Percentiles rank a stretch among this genome's conserved stretches.
Evolutionary conservation across 2,113 vertebrate genomes (phyloP).

Genomic region (Chrysemys picta): DNA sequence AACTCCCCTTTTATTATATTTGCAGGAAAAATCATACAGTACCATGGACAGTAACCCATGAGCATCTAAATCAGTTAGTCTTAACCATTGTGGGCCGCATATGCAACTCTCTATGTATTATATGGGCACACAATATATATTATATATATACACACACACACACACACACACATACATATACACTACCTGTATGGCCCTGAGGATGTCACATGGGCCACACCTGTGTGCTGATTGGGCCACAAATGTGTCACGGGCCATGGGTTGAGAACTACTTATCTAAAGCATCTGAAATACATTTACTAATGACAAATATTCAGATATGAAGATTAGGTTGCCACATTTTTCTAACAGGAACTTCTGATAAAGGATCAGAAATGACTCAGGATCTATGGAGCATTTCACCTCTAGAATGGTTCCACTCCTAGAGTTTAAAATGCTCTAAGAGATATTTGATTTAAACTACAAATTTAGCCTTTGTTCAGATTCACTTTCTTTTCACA

Average conservation of each 20-base stretch:
- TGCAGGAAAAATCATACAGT: background rate
- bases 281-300: fast-evolving
- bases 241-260: too few species aligned
- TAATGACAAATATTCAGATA: fast-evolving
- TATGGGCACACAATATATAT: too few species aligned
- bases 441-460: background rate
- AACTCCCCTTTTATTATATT: fast-evolving
- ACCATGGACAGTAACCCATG: constrained; percentile 75
- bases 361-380: background rate
- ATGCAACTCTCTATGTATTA: too few species aligned
- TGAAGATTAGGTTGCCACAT: fast-evolving
- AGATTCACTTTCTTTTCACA: background rate
- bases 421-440: background rate
- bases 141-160: too few species aligned
- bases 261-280: too few species aligned
- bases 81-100: too few species aligned
- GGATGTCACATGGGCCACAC: too few species aligned
- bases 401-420: background rate
- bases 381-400: background rate
- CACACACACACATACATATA: too few species aligned
- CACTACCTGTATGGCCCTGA: too few species aligned
- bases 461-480: background rate
- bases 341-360: background rate
- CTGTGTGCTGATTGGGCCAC: too few species aligned
- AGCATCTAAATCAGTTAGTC: background rate